Conservation (phyloP, 2,113 vertebrate species). For the Phalacrocorax pelagicus region DNA sequence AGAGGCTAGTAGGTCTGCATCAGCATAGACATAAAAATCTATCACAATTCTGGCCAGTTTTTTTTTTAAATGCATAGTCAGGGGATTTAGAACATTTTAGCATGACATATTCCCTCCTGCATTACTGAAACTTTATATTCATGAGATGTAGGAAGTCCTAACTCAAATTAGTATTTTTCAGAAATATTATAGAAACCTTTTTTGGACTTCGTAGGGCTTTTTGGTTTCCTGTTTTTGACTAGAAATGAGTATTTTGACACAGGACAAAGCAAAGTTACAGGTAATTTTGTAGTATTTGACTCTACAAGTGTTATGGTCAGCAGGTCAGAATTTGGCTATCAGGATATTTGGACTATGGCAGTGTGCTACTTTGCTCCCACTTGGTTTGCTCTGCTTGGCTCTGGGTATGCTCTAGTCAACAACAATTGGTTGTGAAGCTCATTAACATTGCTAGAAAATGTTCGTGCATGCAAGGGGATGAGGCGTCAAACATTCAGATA, state of each 20-base stretch:
- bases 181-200: not conserved
- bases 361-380: accelerated
- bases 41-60: not conserved
- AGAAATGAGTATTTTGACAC: not conserved
- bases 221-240: not conserved
- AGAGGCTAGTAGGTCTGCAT: not conserved
- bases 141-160: not conserved
- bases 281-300: not conserved
- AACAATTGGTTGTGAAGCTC: not conserved
- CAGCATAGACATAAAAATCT: not conserved
- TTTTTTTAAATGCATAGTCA: not conserved
- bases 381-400: not conserved
- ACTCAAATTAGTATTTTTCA: not conserved
- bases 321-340: not conserved
- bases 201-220: not conserved
- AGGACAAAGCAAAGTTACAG: not conserved
- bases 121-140: not conserved
- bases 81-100: not conserved
- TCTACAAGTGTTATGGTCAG: not conserved
- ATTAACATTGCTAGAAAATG: not conserved
- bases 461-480: not conserved
- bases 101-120: not conserved
- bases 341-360: not conserved
- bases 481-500: not conserved
- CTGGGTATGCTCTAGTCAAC: not conserved